These are phyloP conservation scores for Ormyrus rosae DNA, from an alignment of 2,888 invertebrate species.

Conservation along the genomic window DNA sequence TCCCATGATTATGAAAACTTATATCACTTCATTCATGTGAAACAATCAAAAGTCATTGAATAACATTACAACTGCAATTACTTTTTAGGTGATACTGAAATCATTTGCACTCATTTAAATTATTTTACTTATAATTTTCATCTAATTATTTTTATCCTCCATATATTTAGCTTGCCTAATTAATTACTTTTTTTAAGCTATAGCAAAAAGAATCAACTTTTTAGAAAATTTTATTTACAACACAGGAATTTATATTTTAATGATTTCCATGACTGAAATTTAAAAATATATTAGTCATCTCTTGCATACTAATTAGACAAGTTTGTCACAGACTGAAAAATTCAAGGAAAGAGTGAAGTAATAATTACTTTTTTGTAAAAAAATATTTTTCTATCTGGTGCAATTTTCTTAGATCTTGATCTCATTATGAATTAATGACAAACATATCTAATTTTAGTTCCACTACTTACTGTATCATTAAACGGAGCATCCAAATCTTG, in stretches of 20 bases:
- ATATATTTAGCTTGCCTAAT: no score
- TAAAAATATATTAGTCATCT: background rate
- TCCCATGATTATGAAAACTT: background rate
- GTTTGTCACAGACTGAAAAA: conserved; percentile 3
- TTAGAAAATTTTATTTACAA: background rate
- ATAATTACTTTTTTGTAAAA: conserved; percentile 1
- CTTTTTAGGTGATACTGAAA: conserved; percentile 6
- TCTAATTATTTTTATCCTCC: no score
- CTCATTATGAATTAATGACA: background rate
- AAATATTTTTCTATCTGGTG: background rate
- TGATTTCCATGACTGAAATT: background rate
- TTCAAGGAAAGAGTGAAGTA: background rate
- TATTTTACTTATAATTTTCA: background rate
- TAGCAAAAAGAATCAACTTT: background rate
- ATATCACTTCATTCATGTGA: conserved; percentile 5
- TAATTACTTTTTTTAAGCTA: no score
- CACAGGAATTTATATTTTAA: no score
- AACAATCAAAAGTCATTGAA: background rate
- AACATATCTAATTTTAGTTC: conserved; percentile 32
- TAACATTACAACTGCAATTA: background rate
- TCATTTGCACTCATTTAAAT: background rate
- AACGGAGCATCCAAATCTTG: conserved; percentile 25
- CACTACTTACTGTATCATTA: conserved; percentile 21
- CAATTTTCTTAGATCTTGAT: background rate
- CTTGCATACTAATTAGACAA: background rate